Evolutionary conservation across 2,113 vertebrate species (phyloP).

Genomic region (Diadophis punctatus): DNA sequence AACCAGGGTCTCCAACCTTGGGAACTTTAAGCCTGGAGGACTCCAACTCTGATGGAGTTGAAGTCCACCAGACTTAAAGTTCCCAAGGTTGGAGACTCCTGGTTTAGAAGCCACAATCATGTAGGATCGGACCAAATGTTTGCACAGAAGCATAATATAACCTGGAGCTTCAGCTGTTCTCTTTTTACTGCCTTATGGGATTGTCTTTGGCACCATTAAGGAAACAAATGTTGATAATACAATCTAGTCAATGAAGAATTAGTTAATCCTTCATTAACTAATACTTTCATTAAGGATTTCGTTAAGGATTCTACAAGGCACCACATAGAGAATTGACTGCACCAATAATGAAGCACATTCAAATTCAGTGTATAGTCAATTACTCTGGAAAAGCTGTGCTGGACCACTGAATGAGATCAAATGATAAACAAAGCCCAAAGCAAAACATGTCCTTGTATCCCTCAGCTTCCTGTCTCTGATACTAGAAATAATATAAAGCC

Average conservation of each 20-base stretch:
- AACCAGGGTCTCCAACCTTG: too few relatives aligned
- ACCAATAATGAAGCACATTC: not conserved
- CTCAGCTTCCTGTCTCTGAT: not conserved
- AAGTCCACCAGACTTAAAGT: too few relatives aligned
- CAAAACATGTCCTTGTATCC: not conserved
- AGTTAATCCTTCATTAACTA: not conserved
- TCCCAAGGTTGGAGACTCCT: too few relatives aligned
- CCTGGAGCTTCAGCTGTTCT: not conserved
- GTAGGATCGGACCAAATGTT: not conserved
- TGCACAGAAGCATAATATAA: not conserved
- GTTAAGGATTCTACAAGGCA: not conserved
- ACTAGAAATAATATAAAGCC: not conserved
- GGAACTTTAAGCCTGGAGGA: too few relatives aligned
- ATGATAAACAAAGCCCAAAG: not conserved
- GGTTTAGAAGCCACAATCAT: not conserved
- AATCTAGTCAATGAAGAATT: not conserved
- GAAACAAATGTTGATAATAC: not conserved
- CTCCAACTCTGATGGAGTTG: too few relatives aligned
- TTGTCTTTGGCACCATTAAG: not conserved
- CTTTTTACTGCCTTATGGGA: not conserved
- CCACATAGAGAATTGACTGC: not conserved
- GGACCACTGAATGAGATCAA: not conserved
- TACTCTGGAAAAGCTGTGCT: not conserved
- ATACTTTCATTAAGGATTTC: not conserved
- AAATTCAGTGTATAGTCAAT: not conserved